A percentile compares a stretch with the other conserved stretches of the same genome.
Conservation (phyloP, 2,113 vertebrate genomes). For the Rhinopomastus cyanomelas region DNA sequence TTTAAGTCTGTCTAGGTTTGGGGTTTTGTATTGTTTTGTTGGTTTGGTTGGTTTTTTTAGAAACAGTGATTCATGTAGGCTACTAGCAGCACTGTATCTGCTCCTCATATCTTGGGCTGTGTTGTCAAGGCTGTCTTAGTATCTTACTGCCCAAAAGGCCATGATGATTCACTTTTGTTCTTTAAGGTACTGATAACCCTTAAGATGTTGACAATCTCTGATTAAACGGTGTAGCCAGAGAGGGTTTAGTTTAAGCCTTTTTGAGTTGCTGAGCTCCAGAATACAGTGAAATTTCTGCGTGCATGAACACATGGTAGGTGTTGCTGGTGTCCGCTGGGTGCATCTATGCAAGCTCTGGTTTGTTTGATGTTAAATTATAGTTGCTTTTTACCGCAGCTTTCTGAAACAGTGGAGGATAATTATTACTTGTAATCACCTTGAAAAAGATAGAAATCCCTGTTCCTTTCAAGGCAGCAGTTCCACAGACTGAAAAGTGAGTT, state of each 20-base stretch:
- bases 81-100: background rate
- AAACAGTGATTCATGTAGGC: background rate
- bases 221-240: background rate
- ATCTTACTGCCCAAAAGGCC: background rate
- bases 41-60: background rate
- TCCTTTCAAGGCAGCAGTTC: background rate
- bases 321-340: background rate
- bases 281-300: background rate
- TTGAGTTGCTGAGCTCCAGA: background rate
- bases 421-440: background rate
- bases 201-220: background rate
- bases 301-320: rapidly evolving
- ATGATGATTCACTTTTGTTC: background rate
- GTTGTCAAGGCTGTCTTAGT: background rate
- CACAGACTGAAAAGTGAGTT: background rate
- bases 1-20: background rate
- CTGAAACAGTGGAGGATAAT: background rate
- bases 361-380: background rate
- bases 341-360: background rate
- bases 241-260: background rate
- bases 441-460: background rate
- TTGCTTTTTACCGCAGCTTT: background rate
- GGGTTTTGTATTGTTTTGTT: background rate
- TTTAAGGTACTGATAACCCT: background rate
- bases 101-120: background rate